phyloP scores from a whole-genome alignment of 1,140 invertebrate genomes.

The Papilio polytes region DNA sequence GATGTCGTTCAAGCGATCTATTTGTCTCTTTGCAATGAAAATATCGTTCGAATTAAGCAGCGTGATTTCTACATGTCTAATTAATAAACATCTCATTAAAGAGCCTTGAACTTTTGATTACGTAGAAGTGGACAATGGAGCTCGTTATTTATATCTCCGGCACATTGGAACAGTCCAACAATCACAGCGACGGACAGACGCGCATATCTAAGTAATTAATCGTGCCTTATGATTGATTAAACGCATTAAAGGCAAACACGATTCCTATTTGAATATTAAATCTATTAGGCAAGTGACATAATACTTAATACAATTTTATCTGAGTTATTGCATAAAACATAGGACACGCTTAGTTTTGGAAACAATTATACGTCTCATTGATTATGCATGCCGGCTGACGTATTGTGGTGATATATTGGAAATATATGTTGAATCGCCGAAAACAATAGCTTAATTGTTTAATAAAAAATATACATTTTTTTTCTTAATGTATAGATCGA shows the following conservation, averaged over 20 bases:
- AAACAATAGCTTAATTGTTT: constrained; percentile 65
- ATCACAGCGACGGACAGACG: constrained; percentile 62
- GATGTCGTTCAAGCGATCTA: constrained; percentile 57
- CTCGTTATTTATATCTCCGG: constrained; percentile 73
- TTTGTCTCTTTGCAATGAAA: constrained; percentile 68
- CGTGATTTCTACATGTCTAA: constrained; percentile 73
- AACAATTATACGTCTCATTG: constrained; percentile 73
- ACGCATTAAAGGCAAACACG: constrained; percentile 79
- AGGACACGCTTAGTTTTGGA: constrained; percentile 65
- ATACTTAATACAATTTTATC: constrained; percentile 77
- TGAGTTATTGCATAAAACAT: constrained; percentile 71
- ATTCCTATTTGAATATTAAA: constrained; percentile 80
- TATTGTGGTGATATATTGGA: constrained; percentile 64
- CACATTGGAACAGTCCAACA: constrained; percentile 57
- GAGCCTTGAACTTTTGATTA: constrained; percentile 81
- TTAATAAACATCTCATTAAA: constrained; percentile 79
- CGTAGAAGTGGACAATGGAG: constrained; percentile 73
- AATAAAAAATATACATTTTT: constrained; percentile 45
- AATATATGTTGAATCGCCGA: constrained; percentile 62
- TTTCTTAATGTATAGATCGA: constrained; percentile 42
- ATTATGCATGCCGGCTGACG: constrained; percentile 60
- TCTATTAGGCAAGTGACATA: constrained; percentile 78
- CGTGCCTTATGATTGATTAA: constrained; percentile 82
- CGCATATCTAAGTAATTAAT: constrained; percentile 81
- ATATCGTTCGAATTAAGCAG: constrained; percentile 64